Evolutionary conservation across 2,113 vertebrate species (phyloP), one percentile per base, ranked within the genome.

Genomic region (Crotalus tigris): DNA sequence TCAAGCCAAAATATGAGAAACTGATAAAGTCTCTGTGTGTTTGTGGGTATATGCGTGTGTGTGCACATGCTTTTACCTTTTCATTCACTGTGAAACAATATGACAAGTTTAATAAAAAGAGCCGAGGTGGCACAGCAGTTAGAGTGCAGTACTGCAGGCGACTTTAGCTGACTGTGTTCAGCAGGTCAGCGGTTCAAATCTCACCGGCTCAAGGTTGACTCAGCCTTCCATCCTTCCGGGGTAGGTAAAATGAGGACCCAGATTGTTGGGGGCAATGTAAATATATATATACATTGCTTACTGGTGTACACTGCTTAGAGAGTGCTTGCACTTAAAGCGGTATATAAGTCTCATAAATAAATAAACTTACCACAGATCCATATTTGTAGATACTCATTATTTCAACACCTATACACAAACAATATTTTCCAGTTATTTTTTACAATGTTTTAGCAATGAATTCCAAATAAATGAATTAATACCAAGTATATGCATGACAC

Each of bases 311-410:
- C 39, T 1, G 39, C 39, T 39, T 39, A 39, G 39, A 39, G 39
- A 39, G 39, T 39, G 39, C 39, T 39, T 39, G 39, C 39, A 39
- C 39, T 39, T 39, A 39, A 39, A 39, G 39, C 39, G 39, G 39
- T 39, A 39, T 39, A 39, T 39, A 39, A 39, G 39, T 39, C 39
- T 39, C 39, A 39, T 39, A 39, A 39, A 39, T 39, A 39, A 39
- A 39, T 39, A 39, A 39, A 98, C 99, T 99, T 96, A 99, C 99
- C 98, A 98, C 94, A 93, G 99, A 99, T 95, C 99, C 99, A 0
- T 99, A 99, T 94, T 99, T 99, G 97, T 99, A 99, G 98, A 99
- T 96, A 53, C 98, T 99, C 99, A 99, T 99, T 96, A 99, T 99
- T 97, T 99, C 99, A 94, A 99, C 97, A 97, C 99, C 99, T 99